Evolutionary conservation across 2,113 vertebrate genomes (phyloP).

Genomic region (Hymenochirus boettgeri): DNA sequence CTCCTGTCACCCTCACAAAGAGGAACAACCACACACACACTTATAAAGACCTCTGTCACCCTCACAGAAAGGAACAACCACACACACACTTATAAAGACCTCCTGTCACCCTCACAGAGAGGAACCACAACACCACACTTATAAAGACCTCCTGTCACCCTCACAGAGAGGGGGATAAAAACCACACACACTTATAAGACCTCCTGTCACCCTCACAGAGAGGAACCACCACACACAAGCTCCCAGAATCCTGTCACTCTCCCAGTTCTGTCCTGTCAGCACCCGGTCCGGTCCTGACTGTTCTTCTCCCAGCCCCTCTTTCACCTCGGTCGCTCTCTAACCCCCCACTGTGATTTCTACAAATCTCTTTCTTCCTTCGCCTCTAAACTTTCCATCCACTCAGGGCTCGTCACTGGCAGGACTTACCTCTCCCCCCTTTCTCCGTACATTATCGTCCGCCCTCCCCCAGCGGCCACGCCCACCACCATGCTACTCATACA

Average conservation of each 20-base stretch:
- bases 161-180: too few relatives aligned
- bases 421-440: constrained; percentile 49
- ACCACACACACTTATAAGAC: too few relatives aligned
- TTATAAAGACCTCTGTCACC: too few relatives aligned
- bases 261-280: background rate
- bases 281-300: background rate
- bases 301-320: background rate
- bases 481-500: constrained; percentile 29
- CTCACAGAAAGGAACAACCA: too few relatives aligned
- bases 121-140: too few relatives aligned
- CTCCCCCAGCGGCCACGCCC: constrained; percentile 36
- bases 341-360: background rate
- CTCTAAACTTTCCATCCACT: constrained; percentile 42
- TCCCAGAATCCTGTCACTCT: constrained; percentile 9
- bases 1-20: too few relatives aligned
- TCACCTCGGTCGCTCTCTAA: background rate
- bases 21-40: too few relatives aligned
- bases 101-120: too few relatives aligned
- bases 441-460: constrained; percentile 35
- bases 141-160: too few relatives aligned
- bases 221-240: too few relatives aligned
- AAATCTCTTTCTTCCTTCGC: background rate
- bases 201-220: too few relatives aligned
- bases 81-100: too few relatives aligned
- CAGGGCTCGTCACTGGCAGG: constrained; percentile 15